phyloP scores from a whole-genome alignment of 2,888 invertebrate species.

The Polyommatus icarus region DNA sequence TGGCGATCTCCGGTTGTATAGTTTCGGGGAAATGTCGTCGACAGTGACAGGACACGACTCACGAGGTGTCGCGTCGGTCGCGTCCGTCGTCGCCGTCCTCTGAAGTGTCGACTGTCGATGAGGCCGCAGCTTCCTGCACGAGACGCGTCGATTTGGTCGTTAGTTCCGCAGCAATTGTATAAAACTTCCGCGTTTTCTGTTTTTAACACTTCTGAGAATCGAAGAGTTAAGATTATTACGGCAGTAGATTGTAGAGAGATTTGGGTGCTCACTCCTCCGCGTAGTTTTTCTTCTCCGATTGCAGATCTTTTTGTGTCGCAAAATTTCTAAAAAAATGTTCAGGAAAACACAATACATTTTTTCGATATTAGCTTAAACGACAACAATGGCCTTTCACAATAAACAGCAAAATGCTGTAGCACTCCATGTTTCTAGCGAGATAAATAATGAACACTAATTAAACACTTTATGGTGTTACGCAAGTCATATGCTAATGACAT shows the following conservation, averaged over 20 bases:
- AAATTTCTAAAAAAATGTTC: no score
- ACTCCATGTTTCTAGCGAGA: neutral
- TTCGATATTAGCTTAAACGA: neutral
- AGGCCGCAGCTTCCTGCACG: constrained; percentile 2
- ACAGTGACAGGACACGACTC: neutral
- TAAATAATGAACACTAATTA: constrained; percentile 3
- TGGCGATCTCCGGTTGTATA: neutral
- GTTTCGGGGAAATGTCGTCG: neutral
- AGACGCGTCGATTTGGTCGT: neutral
- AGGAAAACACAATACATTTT: no score
- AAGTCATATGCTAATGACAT: neutral
- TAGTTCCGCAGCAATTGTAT: neutral
- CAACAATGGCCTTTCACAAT: neutral
- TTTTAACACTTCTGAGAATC: neutral
- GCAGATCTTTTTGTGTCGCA: no score
- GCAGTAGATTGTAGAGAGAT: no score
- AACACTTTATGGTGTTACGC: neutral
- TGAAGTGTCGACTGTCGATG: constrained; percentile 1
- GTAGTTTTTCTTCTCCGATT: no score
- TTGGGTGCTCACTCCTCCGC: no score
- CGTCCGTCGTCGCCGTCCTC: neutral
- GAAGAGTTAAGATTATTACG: neutral
- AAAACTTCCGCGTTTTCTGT: neutral
- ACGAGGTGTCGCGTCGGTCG: neutral
- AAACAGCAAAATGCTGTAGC: neutral